Evolutionary conservation across 2,797 vertebrate species (phyloP), one percentile per base, ranked within the genome.

Genomic region (Allochrocebus solatus): DNA sequence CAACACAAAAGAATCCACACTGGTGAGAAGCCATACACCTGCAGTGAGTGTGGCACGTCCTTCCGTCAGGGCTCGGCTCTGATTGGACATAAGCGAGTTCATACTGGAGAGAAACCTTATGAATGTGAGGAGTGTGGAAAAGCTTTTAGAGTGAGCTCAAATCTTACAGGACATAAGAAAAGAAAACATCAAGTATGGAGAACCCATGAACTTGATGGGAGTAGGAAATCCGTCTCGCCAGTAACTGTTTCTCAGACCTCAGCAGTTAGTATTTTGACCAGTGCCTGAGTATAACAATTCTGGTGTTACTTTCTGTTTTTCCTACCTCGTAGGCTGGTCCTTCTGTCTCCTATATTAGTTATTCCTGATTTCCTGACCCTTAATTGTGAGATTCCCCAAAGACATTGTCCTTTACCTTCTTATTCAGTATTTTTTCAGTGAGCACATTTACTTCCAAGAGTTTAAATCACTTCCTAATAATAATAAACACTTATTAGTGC

Each of bases 51-150:
- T 84, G 96, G 96, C 79, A 50, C 14, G 0, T 24, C 92, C 17
- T 94, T 97, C 85, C 53, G 72, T 16, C 84, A 92, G 89, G 64
- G 84, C 41, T 89, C 92, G 1, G 92, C 84, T 30, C 89, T 96
- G 8, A 67, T 67, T 26, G 88, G 89, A 75, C 92, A 96, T 55
- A 74, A 86, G 64, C 85, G 89, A 74, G n/a, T 97, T 5, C 96
- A 94, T 55, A 96, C 84, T 7, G 94, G 94, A 21, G 92, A 97
- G 57, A 94, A 67, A 50, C 95, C 92, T n/a, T 96, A 89, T n/a
- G 84, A 81, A 59, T 97, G 95, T n/a, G 80, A 89, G 48, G 55
- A 94, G 50, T 97, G 96, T 59, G 92, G 96, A 2, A 97, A 89
- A 61, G 30, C 89, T n/a, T 97, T 97, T 85, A 36, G 92, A 64